Evolutionary conservation across 2,797 vertebrate species (phyloP).

Genomic region (Galagoides demidoff): DNA sequence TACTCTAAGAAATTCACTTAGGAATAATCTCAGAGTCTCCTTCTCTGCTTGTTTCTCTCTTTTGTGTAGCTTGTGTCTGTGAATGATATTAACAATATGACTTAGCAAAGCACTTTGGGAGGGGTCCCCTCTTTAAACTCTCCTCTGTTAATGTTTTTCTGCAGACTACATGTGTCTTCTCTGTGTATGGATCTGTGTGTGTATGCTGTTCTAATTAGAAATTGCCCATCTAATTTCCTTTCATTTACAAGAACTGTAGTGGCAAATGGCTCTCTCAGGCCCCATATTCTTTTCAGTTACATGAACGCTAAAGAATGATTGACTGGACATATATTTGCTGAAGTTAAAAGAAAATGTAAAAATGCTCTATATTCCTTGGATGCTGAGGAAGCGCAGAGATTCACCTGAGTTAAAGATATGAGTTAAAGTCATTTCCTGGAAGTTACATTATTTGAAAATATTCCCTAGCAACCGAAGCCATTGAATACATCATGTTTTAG

Average conservation of each 20-base stretch:
- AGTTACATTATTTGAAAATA: not conserved
- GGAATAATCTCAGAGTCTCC: not conserved
- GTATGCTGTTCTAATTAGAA: not conserved
- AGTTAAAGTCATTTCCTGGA: not conserved
- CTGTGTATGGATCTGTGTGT: not conserved
- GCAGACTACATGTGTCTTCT: not conserved
- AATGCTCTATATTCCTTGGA: not conserved
- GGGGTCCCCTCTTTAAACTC: not conserved
- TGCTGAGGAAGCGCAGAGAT: not conserved
- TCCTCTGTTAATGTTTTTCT: not conserved
- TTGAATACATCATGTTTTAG: not conserved
- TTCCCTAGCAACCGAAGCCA: not conserved
- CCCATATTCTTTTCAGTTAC: not conserved
- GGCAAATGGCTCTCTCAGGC: not conserved
- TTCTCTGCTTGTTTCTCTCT: not conserved
- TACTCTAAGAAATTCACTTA: not conserved
- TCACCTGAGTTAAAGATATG: not conserved
- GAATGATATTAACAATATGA: not conserved
- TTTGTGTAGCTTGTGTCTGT: not conserved
- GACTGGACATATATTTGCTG: not conserved
- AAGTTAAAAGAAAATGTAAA: conserved; percentile 12
- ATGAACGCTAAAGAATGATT: not conserved
- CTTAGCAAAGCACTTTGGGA: not conserved
- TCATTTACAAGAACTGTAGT: not conserved
- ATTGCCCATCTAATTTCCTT: not conserved